phyloP scores from a whole-genome alignment of 2,113 vertebrate species.

The Plotosus lineatus region DNA sequence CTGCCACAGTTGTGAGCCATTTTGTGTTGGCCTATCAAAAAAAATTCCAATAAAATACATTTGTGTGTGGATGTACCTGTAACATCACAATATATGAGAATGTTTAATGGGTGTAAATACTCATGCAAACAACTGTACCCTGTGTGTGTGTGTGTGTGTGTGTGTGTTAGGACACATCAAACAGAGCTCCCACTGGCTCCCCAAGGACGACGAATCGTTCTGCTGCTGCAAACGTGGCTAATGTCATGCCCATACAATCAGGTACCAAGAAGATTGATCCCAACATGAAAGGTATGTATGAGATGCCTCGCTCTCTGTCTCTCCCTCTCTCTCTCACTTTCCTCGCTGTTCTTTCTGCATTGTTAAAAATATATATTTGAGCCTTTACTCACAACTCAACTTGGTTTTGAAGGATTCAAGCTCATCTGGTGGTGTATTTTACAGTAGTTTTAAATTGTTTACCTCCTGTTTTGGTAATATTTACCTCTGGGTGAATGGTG shows the following conservation, averaged over 20 bases:
- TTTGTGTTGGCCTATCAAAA: too few relatives aligned
- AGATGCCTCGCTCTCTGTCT: conserved; percentile 2
- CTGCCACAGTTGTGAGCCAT: too few relatives aligned
- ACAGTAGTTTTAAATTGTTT: too few relatives aligned
- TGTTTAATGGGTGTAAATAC: too few relatives aligned
- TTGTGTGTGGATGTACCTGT: background rate
- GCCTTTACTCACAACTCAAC: background rate
- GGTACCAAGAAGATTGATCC: conserved; percentile 86
- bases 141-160: conserved; percentile 26
- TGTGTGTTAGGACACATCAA: conserved; percentile 75
- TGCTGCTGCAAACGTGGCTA: conserved; percentile 81
- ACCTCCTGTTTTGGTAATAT: background rate
- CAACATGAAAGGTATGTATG: conserved; percentile 81
- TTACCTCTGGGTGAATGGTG: background rate
- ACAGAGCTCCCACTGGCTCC: conserved; percentile 83
- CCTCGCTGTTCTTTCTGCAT: background rate
- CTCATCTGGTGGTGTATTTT: too few relatives aligned
- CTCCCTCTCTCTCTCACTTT: background rate
- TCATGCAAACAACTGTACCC: too few relatives aligned
- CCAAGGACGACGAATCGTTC: conserved; percentile 85
- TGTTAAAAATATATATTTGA: too few relatives aligned
- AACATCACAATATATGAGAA: too few relatives aligned
- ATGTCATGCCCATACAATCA: conserved; percentile 83
- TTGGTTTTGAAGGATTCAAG: background rate
- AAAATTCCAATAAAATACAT: too few relatives aligned